Evolutionary conservation across 2,888 invertebrate species (phyloP).

Genomic region (Parascotia fuliginaria): DNA sequence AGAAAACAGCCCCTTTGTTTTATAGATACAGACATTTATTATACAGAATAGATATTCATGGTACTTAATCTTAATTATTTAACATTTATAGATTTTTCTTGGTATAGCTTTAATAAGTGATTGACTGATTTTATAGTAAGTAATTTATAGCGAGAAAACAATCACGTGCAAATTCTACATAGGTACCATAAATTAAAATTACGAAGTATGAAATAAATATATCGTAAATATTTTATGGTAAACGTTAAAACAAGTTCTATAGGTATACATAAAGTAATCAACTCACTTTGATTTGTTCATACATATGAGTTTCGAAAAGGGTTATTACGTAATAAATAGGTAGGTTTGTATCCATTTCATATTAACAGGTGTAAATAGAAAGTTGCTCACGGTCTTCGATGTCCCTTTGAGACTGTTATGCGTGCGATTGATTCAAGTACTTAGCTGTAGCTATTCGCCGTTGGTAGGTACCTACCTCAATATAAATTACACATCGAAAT

Average conservation of each 20-base stretch:
- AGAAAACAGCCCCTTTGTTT: too few relatives aligned
- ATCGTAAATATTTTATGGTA: neutral
- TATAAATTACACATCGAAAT: too few relatives aligned
- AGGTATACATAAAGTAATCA: slow-evolving; percentile 1
- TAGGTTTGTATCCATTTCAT: neutral
- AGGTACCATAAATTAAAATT: neutral
- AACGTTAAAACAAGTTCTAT: neutral
- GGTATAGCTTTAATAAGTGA: too few relatives aligned
- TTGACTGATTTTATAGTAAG: too few relatives aligned
- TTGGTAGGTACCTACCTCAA: too few relatives aligned
- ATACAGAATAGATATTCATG: too few relatives aligned
- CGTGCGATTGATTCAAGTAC: neutral
- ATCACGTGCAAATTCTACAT: neutral
- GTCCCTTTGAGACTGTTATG: slow-evolving; percentile 18
- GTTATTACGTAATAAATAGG: slow-evolving; percentile 20
- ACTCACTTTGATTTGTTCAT: neutral
- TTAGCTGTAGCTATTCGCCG: too few relatives aligned
- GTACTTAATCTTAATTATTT: too few relatives aligned
- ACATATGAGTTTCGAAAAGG: slow-evolving; percentile 17
- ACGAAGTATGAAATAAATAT: neutral
- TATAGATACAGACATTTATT: too few relatives aligned
- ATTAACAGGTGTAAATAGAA: slow-evolving; percentile 13
- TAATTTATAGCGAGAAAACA: neutral
- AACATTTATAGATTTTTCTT: too few relatives aligned
- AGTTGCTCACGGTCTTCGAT: slow-evolving; percentile 30